Evolutionary conservation across 37 sponge, comb jelly and placozoan species (phyloP).

Genomic region (Diacarnus erythraeanus): DNA sequence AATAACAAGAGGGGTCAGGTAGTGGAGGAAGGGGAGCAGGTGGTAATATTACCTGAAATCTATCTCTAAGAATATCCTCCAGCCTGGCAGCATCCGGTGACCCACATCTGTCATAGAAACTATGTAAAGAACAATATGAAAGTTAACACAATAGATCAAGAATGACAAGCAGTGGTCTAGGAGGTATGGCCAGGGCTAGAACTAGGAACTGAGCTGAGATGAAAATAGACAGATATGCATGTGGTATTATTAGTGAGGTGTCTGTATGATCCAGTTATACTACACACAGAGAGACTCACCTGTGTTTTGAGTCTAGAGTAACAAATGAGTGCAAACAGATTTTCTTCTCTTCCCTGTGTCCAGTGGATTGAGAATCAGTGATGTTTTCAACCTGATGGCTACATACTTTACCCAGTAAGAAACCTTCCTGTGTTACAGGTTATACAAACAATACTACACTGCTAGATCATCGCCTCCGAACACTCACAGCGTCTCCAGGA

Average conservation of each 20-base stretch:
- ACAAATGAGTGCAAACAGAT: constrained; percentile 38
- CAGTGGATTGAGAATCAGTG: constrained; percentile 52
- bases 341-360: constrained; percentile 51
- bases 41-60: background rate
- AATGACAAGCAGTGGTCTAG: too few species aligned
- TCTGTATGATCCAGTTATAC: too few species aligned
- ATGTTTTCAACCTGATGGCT: constrained; percentile 43
- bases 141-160: background rate
- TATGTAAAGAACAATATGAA: background rate
- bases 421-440: constrained; percentile 37
- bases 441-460: background rate
- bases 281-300: constrained; percentile 8
- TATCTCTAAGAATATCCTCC: constrained; percentile 9
- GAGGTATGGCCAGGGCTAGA: too few species aligned
- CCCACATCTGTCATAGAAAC: constrained; percentile 59
- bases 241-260: too few species aligned
- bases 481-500: constrained; percentile 62
- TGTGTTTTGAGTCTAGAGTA: constrained; percentile 1
- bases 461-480: background rate
- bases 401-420: constrained; percentile 40
- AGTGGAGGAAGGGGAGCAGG: background rate
- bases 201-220: too few species aligned
- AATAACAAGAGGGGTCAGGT: too few species aligned
- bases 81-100: constrained; percentile 19
- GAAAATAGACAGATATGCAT: too few species aligned